A percentile compares a stretch with the other conserved stretches of the same genome.
These are phyloP conservation scores for Hyaena hyaena DNA, from an alignment of 2,113 vertebrate species.

Conservation along the genomic window DNA sequence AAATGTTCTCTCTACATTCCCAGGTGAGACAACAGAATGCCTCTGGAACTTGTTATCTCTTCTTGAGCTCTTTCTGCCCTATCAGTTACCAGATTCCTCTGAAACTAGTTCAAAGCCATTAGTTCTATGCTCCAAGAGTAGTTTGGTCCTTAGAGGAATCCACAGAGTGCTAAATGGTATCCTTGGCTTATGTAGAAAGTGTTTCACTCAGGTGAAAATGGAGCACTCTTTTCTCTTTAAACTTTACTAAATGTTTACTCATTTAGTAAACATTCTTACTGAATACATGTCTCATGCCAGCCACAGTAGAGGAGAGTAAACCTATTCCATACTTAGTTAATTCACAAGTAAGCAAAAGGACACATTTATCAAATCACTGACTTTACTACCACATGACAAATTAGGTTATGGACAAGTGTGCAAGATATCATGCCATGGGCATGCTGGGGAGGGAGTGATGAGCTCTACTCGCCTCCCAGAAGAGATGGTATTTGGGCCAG, in stretches of 20 bases:
- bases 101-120: background rate
- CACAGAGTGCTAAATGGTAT: background rate
- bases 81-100: background rate
- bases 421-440: background rate
- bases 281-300: background rate
- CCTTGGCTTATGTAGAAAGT: conserved; percentile 9
- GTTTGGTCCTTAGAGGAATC: background rate
- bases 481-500: conserved; percentile 1
- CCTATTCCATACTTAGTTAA: background rate
- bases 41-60: background rate
- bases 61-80: background rate
- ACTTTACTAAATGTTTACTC: background rate
- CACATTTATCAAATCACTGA: background rate
- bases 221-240: background rate
- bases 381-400: background rate
- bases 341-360: background rate
- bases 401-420: background rate
- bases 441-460: background rate
- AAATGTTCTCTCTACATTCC: background rate
- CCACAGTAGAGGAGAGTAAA: background rate
- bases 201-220: conserved; percentile 24
- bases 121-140: background rate
- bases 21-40: background rate
- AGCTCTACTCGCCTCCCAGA: background rate
- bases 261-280: background rate